Evolutionary conservation across 2,113 vertebrate species (phyloP).

Genomic region (Arizona elegans): DNA sequence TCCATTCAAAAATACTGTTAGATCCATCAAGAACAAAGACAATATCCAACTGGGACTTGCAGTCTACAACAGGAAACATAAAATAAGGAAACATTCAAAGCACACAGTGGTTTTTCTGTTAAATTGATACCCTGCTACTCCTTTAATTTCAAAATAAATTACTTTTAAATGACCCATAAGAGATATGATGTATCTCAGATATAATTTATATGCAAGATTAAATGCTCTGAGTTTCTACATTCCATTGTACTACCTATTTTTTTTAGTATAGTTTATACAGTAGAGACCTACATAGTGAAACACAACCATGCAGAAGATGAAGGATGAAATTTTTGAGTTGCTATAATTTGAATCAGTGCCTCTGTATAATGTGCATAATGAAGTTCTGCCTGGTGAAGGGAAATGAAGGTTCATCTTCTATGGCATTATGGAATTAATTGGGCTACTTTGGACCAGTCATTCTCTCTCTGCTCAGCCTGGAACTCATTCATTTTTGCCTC

Average conservation of each 20-base stretch:
- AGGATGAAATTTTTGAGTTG: background rate
- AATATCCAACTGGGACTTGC: constrained; percentile 85
- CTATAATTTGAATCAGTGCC: background rate
- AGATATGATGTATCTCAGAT: background rate
- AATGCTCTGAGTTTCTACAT: background rate
- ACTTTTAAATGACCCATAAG: background rate
- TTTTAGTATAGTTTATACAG: background rate
- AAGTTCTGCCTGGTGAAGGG: background rate
- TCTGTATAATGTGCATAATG: background rate
- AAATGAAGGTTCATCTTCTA: background rate
- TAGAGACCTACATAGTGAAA: background rate
- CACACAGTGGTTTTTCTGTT: background rate
- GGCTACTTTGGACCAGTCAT: background rate
- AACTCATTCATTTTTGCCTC: background rate
- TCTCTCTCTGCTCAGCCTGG: background rate
- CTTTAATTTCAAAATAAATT: background rate
- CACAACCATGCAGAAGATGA: background rate
- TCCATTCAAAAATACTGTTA: constrained; percentile 96
- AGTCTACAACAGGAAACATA: constrained; percentile 75
- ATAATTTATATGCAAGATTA: background rate
- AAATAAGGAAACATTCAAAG: constrained; percentile 3
- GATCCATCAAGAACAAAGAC: constrained; percentile 94
- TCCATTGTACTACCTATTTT: background rate
- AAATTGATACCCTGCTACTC: background rate
- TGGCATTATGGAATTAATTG: background rate